A percentile compares a stretch with the other conserved stretches of the same genome.
Conservation (phyloP, 2,797 vertebrate species). For the Coregonus ussuriensis region DNA sequence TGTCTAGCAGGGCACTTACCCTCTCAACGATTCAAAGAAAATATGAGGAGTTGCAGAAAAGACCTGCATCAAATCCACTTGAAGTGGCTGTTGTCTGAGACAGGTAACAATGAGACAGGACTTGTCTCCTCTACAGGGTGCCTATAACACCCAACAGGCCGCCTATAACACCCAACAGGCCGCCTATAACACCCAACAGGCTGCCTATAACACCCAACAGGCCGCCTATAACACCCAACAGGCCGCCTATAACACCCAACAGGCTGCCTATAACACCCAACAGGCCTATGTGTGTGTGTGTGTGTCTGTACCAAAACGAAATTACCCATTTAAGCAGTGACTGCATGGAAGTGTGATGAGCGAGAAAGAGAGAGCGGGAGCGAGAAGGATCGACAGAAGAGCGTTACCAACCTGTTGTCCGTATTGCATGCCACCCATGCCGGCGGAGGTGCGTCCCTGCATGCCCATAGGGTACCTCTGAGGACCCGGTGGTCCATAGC, state of each 20-base stretch:
- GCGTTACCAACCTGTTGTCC: conserved; percentile 88
- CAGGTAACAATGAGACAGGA: conserved; percentile 40
- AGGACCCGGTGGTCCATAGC: conserved; percentile 71
- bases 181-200: conserved; percentile 45
- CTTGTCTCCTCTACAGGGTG: conserved; percentile 48
- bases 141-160: conserved; percentile 45
- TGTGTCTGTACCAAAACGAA: conserved; percentile 38
- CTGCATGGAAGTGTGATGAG: neutral
- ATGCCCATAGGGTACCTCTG: conserved; percentile 78
- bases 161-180: conserved; percentile 40
- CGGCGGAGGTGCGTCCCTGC: conserved; percentile 85
- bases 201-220: neutral
- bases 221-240: conserved; percentile 39
- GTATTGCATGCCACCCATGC: conserved; percentile 89
- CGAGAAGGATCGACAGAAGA: neutral
- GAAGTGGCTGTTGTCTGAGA: conserved; percentile 54
- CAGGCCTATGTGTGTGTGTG: conserved; percentile 8
- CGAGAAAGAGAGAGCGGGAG: neutral
- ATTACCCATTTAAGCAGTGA: neutral
- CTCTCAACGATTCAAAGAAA: conserved; percentile 48
- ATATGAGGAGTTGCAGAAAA: conserved; percentile 31
- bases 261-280: conserved; percentile 17
- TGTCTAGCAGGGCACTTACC: conserved; percentile 33
- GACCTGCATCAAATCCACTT: conserved; percentile 51
- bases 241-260: conserved; percentile 39